These are phyloP conservation scores for Drosophila burlai DNA, from an alignment of 1,140 invertebrate genomes.

Conservation along the genomic window DNA sequence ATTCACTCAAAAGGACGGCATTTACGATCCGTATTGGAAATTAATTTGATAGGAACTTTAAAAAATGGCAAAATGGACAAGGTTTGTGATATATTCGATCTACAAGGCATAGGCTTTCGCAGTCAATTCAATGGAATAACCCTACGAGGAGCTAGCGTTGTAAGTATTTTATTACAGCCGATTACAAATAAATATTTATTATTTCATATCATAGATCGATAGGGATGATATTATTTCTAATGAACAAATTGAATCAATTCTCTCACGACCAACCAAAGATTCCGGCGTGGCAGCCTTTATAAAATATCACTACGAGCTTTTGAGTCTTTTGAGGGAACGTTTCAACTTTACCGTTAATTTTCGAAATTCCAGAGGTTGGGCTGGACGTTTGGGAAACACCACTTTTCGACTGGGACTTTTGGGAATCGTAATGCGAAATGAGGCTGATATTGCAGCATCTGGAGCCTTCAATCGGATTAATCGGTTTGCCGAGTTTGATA, in stretches of 20 bases:
- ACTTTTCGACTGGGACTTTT: slow-evolving; percentile 71
- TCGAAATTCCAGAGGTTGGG: slow-evolving; percentile 81
- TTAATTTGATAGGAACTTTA: slow-evolving; percentile 52
- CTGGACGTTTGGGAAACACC: slow-evolving; percentile 70
- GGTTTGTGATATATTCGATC: slow-evolving; percentile 46
- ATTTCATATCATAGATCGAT: slow-evolving; percentile 60
- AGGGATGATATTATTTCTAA: slow-evolving; percentile 68
- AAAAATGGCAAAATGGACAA: slow-evolving; percentile 12
- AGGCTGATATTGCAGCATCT: slow-evolving; percentile 78
- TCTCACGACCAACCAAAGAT: slow-evolving; percentile 64
- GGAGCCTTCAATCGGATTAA: slow-evolving; percentile 77
- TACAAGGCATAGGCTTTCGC: slow-evolving; percentile 63
- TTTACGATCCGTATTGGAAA: slow-evolving; percentile 48
- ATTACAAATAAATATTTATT: neutral
- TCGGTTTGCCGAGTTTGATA: slow-evolving; percentile 77
- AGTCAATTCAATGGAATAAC: slow-evolving; percentile 65
- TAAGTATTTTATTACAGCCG: slow-evolving; percentile 36
- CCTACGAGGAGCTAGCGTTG: slow-evolving; percentile 68
- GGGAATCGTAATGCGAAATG: slow-evolving; percentile 74
- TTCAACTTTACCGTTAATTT: slow-evolving; percentile 80
- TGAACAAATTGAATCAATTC: slow-evolving; percentile 63
- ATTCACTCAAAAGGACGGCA: slow-evolving; percentile 75
- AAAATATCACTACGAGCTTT: slow-evolving; percentile 77
- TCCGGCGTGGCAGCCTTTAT: slow-evolving; percentile 71
- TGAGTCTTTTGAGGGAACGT: slow-evolving; percentile 60